Conservation (phyloP, 2,113 vertebrate species). For the Forbesichthys agassizii region DNA sequence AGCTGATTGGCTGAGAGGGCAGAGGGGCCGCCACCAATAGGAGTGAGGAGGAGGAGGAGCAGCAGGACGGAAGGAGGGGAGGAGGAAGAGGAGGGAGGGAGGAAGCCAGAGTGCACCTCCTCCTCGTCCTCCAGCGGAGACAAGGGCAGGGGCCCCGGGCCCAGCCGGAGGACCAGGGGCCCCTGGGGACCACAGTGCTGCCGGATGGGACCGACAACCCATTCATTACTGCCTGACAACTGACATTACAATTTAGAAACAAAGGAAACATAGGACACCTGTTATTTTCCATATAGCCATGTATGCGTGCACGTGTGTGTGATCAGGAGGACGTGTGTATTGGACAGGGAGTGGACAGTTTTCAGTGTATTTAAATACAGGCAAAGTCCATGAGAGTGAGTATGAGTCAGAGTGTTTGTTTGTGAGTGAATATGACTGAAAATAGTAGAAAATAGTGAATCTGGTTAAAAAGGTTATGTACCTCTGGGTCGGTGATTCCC, state of each 20-base stretch:
- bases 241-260: constrained; percentile 47
- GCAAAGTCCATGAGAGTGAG: neutral
- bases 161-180: constrained; percentile 66
- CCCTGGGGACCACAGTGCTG: constrained; percentile 57
- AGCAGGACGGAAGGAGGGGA: constrained; percentile 70
- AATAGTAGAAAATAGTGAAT: neutral
- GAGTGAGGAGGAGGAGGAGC: constrained; percentile 64
- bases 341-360: no score
- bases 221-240: constrained; percentile 77
- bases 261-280: constrained; percentile 29
- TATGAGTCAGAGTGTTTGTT: constrained; percentile 5
- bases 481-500: constrained; percentile 83
- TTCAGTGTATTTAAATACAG: no score
- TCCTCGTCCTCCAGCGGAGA: constrained; percentile 61
- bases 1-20: constrained; percentile 73
- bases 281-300: constrained; percentile 30
- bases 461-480: constrained; percentile 28
- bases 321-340: neutral
- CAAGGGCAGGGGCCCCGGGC: constrained; percentile 57
- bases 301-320: constrained; percentile 7
- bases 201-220: constrained; percentile 49
- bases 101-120: constrained; percentile 61
- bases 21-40: constrained; percentile 73
- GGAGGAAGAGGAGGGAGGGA: constrained; percentile 58
- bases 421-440: neutral